Percentiles rank a stretch among this genome's conserved stretches.
Conservation (phyloP, 2,888 invertebrate species). For the Pyrgus malvae region DNA sequence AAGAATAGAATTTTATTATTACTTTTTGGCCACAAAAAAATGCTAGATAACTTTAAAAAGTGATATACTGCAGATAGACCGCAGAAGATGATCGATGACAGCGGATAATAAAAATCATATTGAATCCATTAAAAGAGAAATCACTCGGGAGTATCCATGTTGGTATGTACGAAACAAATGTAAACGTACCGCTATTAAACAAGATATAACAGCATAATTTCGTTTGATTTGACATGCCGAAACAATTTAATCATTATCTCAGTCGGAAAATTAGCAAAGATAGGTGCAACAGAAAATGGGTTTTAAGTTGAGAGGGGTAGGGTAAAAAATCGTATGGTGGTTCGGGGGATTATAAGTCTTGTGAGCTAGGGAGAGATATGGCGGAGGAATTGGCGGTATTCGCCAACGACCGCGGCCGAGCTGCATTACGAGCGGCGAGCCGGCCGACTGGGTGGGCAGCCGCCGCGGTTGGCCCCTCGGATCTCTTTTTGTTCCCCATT, state of each 20-base stretch:
- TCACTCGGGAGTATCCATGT: constrained; percentile 59
- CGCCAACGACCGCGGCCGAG: constrained; percentile 68
- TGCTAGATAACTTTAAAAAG: not conserved
- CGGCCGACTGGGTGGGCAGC: constrained; percentile 73
- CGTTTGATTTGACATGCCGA: constrained; percentile 81
- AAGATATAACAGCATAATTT: constrained; percentile 82
- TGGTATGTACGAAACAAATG: constrained; percentile 64
- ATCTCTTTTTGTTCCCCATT: constrained; percentile 64
- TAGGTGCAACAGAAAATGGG: constrained; percentile 36
- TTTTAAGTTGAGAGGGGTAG: constrained; percentile 41
- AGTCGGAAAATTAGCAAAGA: constrained; percentile 59
- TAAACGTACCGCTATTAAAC: constrained; percentile 73
- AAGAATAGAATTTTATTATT: no score
- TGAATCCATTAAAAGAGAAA: constrained; percentile 59
- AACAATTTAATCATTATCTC: constrained; percentile 81
- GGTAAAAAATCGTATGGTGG: constrained; percentile 42
- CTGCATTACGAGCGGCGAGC: constrained; percentile 60
- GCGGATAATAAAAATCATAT: constrained; percentile 34
- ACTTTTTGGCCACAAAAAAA: no score
- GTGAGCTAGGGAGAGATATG: constrained; percentile 55
- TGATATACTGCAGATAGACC: no score
- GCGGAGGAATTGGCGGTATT: constrained; percentile 79
- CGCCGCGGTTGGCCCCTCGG: constrained; percentile 58
- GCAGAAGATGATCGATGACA: not conserved
- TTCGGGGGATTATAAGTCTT: constrained; percentile 52